These are phyloP conservation scores for Melanostoma mellinum DNA, from an alignment of 2,888 invertebrate species.

Conservation along the genomic window DNA sequence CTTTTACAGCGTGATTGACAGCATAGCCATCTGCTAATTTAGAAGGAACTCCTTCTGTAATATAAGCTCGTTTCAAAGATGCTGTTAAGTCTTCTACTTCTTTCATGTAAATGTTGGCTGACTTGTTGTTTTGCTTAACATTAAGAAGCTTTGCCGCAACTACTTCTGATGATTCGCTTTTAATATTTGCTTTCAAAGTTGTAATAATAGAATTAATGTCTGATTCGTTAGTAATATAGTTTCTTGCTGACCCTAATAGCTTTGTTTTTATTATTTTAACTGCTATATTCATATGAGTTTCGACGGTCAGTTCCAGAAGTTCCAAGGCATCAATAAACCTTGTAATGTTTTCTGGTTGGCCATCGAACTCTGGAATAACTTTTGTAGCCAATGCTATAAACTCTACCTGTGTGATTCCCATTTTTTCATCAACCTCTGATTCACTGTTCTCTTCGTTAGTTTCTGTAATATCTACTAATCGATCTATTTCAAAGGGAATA, in stretches of 20 bases:
- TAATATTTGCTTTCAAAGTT: not conserved
- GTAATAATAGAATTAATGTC: not conserved
- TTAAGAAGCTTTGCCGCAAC: conserved; percentile 20
- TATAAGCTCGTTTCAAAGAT: conserved; percentile 29
- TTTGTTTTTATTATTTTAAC: conserved; percentile 16
- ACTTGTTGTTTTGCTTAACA: conserved; percentile 25
- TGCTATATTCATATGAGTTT: not conserved
- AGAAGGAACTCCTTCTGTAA: conserved; percentile 30
- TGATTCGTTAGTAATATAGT: conserved; percentile 14
- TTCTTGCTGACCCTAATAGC: conserved; percentile 15
- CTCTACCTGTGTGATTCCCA: conserved; percentile 9
- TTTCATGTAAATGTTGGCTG: conserved; percentile 20
- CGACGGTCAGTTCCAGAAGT: not conserved
- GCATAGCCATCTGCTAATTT: conserved; percentile 20
- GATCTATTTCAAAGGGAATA: conserved; percentile 14
- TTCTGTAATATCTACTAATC: not conserved
- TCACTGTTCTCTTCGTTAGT: not conserved
- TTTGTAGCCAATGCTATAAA: conserved; percentile 12
- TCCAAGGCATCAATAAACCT: not conserved
- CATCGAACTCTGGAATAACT: conserved; percentile 23
- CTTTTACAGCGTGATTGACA: conserved; percentile 36
- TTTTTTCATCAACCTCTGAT: not conserved
- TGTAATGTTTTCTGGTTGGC: conserved; percentile 1
- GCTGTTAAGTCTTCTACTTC: conserved; percentile 31
- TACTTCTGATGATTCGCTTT: conserved; percentile 29